phyloP scores from a whole-genome alignment of 2,113 vertebrate species.

The Gopherus evgoodei region DNA sequence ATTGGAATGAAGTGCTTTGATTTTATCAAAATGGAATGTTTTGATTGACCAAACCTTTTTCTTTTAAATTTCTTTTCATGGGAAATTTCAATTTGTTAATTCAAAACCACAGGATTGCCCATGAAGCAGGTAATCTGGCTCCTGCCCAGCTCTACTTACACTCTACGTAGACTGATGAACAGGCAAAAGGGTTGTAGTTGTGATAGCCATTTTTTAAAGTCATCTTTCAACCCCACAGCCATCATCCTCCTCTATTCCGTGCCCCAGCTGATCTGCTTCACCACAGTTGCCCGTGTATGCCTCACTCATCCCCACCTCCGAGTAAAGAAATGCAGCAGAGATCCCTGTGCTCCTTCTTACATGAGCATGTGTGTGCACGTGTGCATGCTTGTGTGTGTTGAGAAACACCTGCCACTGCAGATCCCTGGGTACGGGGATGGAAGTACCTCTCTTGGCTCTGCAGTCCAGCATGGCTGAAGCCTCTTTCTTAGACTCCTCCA shows the following conservation, averaged over 20 bases:
- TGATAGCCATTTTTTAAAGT: background rate
- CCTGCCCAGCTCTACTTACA: background rate
- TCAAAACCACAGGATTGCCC: background rate
- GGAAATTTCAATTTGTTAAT: background rate
- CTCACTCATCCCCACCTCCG: accelerated
- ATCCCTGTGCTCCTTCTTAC: background rate
- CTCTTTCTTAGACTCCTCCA: background rate
- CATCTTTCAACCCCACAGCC: background rate
- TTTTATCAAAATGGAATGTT: background rate
- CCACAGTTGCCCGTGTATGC: background rate
- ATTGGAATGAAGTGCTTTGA: background rate
- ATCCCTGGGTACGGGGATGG: background rate
- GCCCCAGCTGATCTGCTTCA: background rate
- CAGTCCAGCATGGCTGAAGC: background rate
- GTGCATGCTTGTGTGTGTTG: background rate
- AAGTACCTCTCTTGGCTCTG: background rate
- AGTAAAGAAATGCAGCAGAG: background rate
- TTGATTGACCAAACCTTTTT: background rate
- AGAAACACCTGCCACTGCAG: background rate
- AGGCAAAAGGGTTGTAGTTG: background rate
- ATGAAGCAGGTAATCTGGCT: background rate
- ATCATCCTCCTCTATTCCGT: background rate
- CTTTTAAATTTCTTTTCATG: background rate
- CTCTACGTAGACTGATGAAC: background rate
- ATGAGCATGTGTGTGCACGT: background rate